Evolutionary conservation across 2,888 invertebrate genomes (phyloP), one percentile per base, ranked within the genome.

Genomic region (Drosophila austrosaltans): DNA sequence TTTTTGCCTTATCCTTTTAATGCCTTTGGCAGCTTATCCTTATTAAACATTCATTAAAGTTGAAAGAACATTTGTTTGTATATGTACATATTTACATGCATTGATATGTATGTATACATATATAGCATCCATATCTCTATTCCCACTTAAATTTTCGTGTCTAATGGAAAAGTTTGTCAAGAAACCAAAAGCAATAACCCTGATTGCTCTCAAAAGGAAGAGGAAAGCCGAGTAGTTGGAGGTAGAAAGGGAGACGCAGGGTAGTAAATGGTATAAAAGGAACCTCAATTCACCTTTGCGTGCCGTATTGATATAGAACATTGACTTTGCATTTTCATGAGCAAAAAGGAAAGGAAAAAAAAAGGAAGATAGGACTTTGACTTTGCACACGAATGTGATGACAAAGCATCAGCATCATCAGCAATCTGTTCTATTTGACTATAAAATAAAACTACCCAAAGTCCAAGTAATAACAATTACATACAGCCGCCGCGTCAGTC

Each of bases 111-210:
- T 1, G 8, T 36, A 36, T 36, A 36, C 8, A 8, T 36, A 32
- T 64, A 58, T 57, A 25, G 30, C 16, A 8, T 28, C 8, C 36
- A 36, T 36, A 36, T 36, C 36, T 36, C 1, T 8, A 40, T 5
- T 5, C 30, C 40, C 7, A 53, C 62, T 40, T 63, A 36, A 58
- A 25, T 20, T 32, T 25, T 25, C 57, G 36, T 57, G 62, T 36
- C 10, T 69, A 70, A 70, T 70, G 69, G 69, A 70, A 70, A 70
- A 70, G 69, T 69, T 69, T 39, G n/a, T 12, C 53, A 44, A 57
- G 42, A 69, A 69, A 56, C 62, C 69, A 71, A 56, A 71, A 70
- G 71, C 71, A 68, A 68, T 64, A 68, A 65, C n/a, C 65, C 65
- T 61, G 42, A 72, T 66, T 72, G 65, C 53, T 48, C 56, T 28